phyloP scores from a whole-genome alignment of 2,113 vertebrate genomes.

The Halichoerus grypus region DNA sequence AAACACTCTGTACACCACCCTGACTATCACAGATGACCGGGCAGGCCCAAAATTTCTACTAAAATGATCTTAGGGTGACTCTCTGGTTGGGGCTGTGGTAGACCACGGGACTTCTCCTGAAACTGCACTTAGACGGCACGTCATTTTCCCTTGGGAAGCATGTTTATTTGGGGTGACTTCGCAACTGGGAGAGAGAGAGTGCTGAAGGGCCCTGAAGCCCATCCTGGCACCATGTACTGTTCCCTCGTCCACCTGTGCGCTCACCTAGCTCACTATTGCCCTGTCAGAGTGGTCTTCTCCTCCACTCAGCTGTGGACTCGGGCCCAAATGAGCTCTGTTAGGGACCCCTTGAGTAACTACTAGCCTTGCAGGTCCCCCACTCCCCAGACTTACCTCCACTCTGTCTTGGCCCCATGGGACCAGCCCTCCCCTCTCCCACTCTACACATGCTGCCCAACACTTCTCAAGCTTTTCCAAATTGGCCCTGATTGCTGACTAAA shows the following conservation, averaged over 20 bases:
- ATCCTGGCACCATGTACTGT: not conserved
- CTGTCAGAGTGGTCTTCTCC: not conserved
- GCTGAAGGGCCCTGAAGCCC: not conserved
- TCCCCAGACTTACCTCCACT: not conserved
- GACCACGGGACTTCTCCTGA: not conserved
- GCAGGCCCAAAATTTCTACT: not conserved
- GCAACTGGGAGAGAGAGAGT: not conserved
- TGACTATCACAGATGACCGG: not conserved
- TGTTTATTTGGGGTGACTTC: not conserved
- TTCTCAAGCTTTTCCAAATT: not conserved
- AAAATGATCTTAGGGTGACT: not conserved
- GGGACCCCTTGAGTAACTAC: not conserved
- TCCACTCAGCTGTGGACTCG: not conserved
- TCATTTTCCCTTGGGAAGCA: not conserved
- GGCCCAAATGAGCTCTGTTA: not conserved
- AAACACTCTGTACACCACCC: not conserved
- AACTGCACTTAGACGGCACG: not conserved
- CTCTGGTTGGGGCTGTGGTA: not conserved
- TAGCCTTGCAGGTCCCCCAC: not conserved
- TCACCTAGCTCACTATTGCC: fast-evolving
- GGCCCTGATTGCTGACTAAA: not conserved
- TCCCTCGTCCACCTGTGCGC: not conserved
- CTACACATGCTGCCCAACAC: not conserved
- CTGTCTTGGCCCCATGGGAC: not conserved
- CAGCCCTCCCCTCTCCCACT: not conserved